Conservation (phyloP, 2,888 invertebrate species). For the Hedya salicella region DNA sequence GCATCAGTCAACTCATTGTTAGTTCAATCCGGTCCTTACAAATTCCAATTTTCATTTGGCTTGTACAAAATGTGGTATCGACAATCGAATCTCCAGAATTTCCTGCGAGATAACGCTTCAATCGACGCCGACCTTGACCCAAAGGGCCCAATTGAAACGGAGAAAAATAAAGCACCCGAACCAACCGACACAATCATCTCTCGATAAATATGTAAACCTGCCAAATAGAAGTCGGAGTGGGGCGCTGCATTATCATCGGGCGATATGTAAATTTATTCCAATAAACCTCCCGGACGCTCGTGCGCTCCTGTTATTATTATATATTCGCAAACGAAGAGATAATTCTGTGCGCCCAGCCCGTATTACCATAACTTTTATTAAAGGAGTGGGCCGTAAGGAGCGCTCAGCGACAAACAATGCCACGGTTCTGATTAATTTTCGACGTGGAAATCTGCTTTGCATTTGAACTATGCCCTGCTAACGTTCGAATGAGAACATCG, state of each 20-base stretch:
- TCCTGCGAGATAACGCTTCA: slow-evolving; percentile 19
- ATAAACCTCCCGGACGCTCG: slow-evolving; percentile 75
- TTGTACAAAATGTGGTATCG: not conserved
- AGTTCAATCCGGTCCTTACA: not conserved
- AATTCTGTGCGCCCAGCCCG: slow-evolving; percentile 76
- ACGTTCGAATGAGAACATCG: slow-evolving; percentile 53
- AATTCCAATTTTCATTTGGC: not conserved
- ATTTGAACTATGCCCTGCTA: slow-evolving; percentile 66
- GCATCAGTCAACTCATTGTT: slow-evolving; percentile 1
- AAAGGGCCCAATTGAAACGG: slow-evolving; percentile 34
- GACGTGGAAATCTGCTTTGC: slow-evolving; percentile 78
- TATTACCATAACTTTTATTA: slow-evolving; percentile 85
- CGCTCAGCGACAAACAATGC: slow-evolving; percentile 75
- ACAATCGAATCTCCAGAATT: slow-evolving; percentile 1
- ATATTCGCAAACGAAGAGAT: slow-evolving; percentile 84
- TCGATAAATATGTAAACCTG: slow-evolving; percentile 82
- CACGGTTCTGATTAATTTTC: slow-evolving; percentile 77
- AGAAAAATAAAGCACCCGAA: slow-evolving; percentile 58
- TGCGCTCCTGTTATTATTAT: slow-evolving; percentile 81
- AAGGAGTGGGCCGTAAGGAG: slow-evolving; percentile 73
- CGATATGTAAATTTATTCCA: slow-evolving; percentile 84
- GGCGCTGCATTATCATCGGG: slow-evolving; percentile 73
- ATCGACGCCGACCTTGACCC: slow-evolving; percentile 32
- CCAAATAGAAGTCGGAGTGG: slow-evolving; percentile 72
- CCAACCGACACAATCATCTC: slow-evolving; percentile 66